Evolutionary conservation across 2,888 invertebrate species (phyloP).

Genomic region (Philaethria dido): DNA sequence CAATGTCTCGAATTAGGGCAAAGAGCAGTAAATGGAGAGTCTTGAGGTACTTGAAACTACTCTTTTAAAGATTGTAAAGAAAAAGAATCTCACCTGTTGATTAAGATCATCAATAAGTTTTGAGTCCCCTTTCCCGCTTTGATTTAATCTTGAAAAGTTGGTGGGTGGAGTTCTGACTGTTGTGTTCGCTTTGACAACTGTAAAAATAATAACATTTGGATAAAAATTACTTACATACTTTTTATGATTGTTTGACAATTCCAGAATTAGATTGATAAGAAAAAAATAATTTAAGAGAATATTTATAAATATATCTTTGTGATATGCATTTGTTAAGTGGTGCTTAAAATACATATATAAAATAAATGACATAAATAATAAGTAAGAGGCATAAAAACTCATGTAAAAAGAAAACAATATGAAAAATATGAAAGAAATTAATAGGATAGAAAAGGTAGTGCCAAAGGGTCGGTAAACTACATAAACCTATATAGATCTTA

Average conservation of each 20-base stretch:
- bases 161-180: slow-evolving; percentile 72
- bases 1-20: too few species aligned
- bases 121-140: slow-evolving; percentile 75
- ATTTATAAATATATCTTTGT: background rate
- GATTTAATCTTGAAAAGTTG: slow-evolving; percentile 72
- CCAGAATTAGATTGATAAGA: background rate
- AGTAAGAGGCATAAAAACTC: background rate
- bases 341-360: background rate
- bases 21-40: too few species aligned
- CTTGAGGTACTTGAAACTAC: too few species aligned
- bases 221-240: too few species aligned
- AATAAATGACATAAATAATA: slow-evolving; percentile 4
- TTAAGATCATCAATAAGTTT: slow-evolving; percentile 76
- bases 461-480: slow-evolving; percentile 29
- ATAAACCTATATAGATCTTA: slow-evolving; percentile 23
- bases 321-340: background rate
- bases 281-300: background rate
- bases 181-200: slow-evolving; percentile 73
- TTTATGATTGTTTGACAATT: background rate
- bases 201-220: slow-evolving; percentile 39
- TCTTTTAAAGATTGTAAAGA: background rate
- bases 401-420: slow-evolving; percentile 4
- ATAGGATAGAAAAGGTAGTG: background rate
- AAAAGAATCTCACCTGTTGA: slow-evolving; percentile 62
- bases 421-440: background rate